Base-by-base conservation (phyloP, 2,888 invertebrate species). In the Hirtodrosophila trivittata region DNA sequence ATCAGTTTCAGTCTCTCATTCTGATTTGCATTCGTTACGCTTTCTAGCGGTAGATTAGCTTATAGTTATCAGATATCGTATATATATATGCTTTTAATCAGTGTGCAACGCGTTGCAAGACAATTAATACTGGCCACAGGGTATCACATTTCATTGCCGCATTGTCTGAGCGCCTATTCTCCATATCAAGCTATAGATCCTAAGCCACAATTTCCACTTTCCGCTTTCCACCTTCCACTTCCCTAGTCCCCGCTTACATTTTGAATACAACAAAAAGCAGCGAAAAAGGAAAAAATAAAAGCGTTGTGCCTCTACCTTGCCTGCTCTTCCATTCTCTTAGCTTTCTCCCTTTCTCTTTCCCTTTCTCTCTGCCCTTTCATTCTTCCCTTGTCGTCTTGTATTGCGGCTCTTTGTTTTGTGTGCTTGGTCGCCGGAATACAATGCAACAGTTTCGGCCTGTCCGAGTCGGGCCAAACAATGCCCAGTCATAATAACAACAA, bases 381-480 rank as follows among this genome's bases (percentile, higher is more conserved):
- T 6, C 5, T 8, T 33, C 18, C 10, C 10, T 18, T 37, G 42
- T 16, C 14, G 2, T 25, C 4, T 30, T 18, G 6, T 8, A 16
- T 21, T 5, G n/a, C n/a, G n/a, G n/a, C 8, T 45, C 37, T 58
- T 49, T 50, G 51, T 39, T 51, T 37, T 33, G 14, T 45, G 16
- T 28, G 14, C 43, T 63, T 50, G 38, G 64, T 58, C 25, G 75
- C 39, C 57, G 41, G 57, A 71, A 69, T 47, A 70, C 81, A 78
- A 78, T 71, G 81, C 75, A 77, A 78, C 81, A 81, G 81, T 77
- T 77, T 75, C 60, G 62, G 74, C 65, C 63, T 45, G 56, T 47
- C 62, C 64, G 52, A 47, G 71, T 45, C 60, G 55, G 55, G 57
- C 26, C 52, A 52, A 63, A 75, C 81, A 73, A 75, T 64, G 77